Base-by-base conservation (phyloP, 2,888 invertebrate genomes). In the Diachrysia chrysitis region DNA sequence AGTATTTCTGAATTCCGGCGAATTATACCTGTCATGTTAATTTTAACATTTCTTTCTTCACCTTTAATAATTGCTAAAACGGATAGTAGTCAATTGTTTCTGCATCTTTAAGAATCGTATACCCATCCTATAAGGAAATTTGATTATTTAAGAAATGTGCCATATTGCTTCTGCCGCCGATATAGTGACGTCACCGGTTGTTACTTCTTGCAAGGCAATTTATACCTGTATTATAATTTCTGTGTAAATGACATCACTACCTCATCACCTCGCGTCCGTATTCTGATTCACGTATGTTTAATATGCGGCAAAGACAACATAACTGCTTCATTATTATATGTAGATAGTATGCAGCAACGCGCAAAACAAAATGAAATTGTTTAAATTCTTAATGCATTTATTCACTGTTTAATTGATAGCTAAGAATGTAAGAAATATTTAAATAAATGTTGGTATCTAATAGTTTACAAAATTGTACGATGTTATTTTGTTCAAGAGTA, bases 271-370 rank as follows among this genome's bases (percentile, higher is more conserved):
- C 66, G 58, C 77, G 73, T 76, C 63, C 73, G 55, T 73, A 51
- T 32, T 66, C 59, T 73, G 64, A 69, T 23, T 78, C 77, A 71
- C 61, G 63, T 55, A 29, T 63, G 58, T 48, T 35, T 58, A 67
- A 63, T 53, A 48, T 63, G 67, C 76, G 65, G 58, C 66, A 63
- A 66, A 17, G 14, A 62, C 29, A 60, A 55, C 48, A 51, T 32
- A 51, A 25, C 62, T 21, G 10, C 17, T 10, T 25, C 55, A 62
- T 21, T 19, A 42, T 42, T 54, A 46, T 53, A 67, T 51, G 23
- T 53, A 19, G 48, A 48, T 23, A 9, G 55, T 19, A 61, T n/a
- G 12, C 54, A 62, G 17, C 37, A 23, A 64, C 51, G 25, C 4
- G 35, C 17, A 62, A 75, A 75, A 71, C 58, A 67, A 57, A 19